Base-by-base conservation (phyloP, 2,888 invertebrate species). In the Aleiodes leptofemur region DNA sequence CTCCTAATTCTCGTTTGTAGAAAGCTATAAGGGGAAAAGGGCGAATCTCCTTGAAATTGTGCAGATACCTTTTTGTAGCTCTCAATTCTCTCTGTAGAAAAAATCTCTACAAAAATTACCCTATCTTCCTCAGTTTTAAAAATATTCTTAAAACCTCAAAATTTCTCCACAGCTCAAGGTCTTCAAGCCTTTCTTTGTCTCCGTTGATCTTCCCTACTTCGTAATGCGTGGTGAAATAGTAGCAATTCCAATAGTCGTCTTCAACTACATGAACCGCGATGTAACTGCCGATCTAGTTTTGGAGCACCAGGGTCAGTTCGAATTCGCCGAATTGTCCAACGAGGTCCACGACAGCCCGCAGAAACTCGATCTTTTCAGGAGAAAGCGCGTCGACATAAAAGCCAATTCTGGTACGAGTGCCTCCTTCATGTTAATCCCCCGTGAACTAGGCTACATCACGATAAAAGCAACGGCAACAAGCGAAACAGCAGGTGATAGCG, bases 211-310 rank as follows among this genome's bases (percentile, higher is more conserved):
- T 68, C 99, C 99, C 0, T 95, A 96, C 83, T 94, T 96, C 0
- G 93, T 99, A 13, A 95, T 96, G 82, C 92, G 94, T 78, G 98
- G 97, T 31, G 99, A 99, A 91, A 94, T 96, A 8, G 92, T 99
- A 72, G 95, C 97, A 0, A 92, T 98, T 71, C 95, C 98, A 64
- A 94, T 96, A 11, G 94, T 96, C 2, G 93, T 98, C 9, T 96
- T 96, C 89, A 99, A 98, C 89, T 96, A 98, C 83, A 92, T 96
- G 90, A 93, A 94, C 13, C 93, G 94, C 76, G 94, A 96, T 79
- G 91, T 95, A 0, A 91, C 92, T 13, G 96, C 95, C 0, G 95
- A 96, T 83, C 94, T 98, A 0, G 95, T 96, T 0, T 91, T 98
- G 87, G 96, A 96, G 83, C 92, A 93, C 16, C 94, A 95, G 69